phyloP scores from a whole-genome alignment of 2,113 vertebrate genomes.

The Entomyzon cyanotis region DNA sequence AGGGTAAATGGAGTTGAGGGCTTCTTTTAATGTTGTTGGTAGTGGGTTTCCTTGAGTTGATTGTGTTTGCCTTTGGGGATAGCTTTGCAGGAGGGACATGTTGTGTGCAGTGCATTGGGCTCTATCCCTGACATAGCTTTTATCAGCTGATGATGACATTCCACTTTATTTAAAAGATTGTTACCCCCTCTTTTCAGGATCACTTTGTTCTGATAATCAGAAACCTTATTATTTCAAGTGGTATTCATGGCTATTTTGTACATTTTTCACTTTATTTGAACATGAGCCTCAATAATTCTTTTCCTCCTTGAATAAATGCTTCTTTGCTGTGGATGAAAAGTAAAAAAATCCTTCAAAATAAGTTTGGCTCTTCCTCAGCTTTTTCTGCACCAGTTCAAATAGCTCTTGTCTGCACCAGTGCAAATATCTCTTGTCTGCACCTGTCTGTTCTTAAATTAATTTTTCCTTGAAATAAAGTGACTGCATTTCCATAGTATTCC shows the following conservation, averaged over 20 bases:
- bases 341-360: not conserved
- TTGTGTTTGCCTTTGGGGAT: not conserved
- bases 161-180: not conserved
- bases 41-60: not conserved
- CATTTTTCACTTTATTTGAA: not conserved
- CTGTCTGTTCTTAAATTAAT: not conserved
- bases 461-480: conserved; percentile 6
- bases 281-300: not conserved
- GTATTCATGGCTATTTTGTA: not conserved
- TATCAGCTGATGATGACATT: not conserved
- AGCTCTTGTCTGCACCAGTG: not conserved
- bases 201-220: not conserved
- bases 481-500: not conserved
- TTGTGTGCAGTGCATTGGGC: not conserved
- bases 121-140: not conserved
- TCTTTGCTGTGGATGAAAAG: not conserved
- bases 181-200: not conserved
- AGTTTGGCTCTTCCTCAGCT: not conserved
- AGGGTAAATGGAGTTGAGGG: not conserved
- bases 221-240: not conserved
- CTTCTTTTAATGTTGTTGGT: not conserved
- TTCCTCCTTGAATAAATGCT: not conserved
- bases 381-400: not conserved
- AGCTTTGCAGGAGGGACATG: not conserved
- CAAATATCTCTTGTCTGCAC: not conserved